A percentile compares a stretch with the other conserved stretches of the same genome.
These are phyloP conservation scores for Ctenicera cuprea DNA, from an alignment of 2,888 invertebrate genomes.

Conservation along the genomic window DNA sequence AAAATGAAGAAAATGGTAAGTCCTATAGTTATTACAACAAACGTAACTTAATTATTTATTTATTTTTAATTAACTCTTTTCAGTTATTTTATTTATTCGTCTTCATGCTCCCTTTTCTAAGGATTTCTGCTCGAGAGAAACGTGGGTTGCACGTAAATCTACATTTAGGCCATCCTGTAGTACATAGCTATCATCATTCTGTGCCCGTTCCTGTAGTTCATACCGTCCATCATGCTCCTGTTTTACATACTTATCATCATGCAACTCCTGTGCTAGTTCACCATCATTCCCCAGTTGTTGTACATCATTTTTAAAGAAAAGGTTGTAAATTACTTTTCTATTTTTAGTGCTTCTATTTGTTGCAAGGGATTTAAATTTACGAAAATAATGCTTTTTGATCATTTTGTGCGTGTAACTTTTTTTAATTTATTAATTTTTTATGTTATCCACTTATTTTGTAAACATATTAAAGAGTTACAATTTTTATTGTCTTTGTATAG, in stretches of 20 bases:
- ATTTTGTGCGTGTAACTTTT: too few species aligned
- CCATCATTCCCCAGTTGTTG: slow-evolving; percentile 33
- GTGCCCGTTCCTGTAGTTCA: slow-evolving; percentile 26
- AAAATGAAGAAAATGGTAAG: background rate
- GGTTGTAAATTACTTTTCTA: too few species aligned
- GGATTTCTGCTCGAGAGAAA: background rate
- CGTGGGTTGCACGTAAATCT: slow-evolving; percentile 42
- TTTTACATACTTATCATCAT: slow-evolving; percentile 47
- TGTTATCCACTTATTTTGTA: too few species aligned
- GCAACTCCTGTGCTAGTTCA: slow-evolving; percentile 19
- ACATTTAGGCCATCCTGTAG: slow-evolving; percentile 36
- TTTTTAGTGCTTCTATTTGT: too few species aligned
- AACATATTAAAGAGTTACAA: too few species aligned
- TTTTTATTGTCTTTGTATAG: too few species aligned
- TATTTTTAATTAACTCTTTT: background rate
- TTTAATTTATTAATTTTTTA: too few species aligned
- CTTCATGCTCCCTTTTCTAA: background rate
- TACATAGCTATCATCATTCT: background rate
- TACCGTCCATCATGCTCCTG: slow-evolving; percentile 41
- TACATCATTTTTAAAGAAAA: slow-evolving; percentile 8
- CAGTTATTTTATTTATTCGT: background rate
- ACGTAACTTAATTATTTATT: background rate
- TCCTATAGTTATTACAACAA: background rate
- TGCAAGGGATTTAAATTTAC: too few species aligned
- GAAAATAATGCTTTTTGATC: too few species aligned